phyloP scores from a whole-genome alignment of 2,797 vertebrate genomes.

The Cirrhinus molitorella region DNA sequence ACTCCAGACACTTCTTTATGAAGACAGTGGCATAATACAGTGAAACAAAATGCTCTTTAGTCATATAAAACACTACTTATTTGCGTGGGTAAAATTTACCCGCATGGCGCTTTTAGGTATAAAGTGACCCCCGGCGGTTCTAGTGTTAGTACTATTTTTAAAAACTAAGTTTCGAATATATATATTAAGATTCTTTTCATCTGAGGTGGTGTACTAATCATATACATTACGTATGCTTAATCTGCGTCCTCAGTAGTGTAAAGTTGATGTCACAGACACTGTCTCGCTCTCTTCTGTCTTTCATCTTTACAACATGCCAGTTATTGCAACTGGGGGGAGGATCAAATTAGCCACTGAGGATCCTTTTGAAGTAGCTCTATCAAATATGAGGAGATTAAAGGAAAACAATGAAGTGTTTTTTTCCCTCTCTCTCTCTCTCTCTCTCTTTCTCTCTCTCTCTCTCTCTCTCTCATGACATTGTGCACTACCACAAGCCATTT shows the following conservation, averaged over 20 bases:
- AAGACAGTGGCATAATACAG: too few relatives aligned
- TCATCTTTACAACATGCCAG: conserved; percentile 67
- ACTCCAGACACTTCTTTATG: too few relatives aligned
- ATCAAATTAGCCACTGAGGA: conserved; percentile 78
- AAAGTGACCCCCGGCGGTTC: too few relatives aligned
- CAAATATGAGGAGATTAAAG: conserved; percentile 77
- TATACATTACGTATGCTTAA: conserved; percentile 6
- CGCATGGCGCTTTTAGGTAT: too few relatives aligned
- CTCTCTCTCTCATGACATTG: conserved; percentile 67
- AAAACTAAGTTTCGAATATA: neutral
- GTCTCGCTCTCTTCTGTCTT: conserved; percentile 59
- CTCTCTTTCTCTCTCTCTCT: conserved; percentile 57
- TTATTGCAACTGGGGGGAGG: conserved; percentile 74
- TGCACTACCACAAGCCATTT: conserved; percentile 68
- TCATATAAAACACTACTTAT: too few relatives aligned
- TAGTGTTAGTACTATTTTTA: neutral
- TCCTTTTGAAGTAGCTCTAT: conserved; percentile 76
- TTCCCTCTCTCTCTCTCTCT: conserved; percentile 42
- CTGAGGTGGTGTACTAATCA: neutral
- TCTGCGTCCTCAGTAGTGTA: conserved; percentile 19
- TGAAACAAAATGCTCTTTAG: too few relatives aligned
- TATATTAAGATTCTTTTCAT: neutral
- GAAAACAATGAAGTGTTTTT: conserved; percentile 74
- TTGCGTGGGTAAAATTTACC: too few relatives aligned
- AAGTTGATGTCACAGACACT: conserved; percentile 2